These are phyloP conservation scores for Chymomyza fuscimana DNA, from an alignment of 2,888 invertebrate genomes.

Conservation along the genomic window DNA sequence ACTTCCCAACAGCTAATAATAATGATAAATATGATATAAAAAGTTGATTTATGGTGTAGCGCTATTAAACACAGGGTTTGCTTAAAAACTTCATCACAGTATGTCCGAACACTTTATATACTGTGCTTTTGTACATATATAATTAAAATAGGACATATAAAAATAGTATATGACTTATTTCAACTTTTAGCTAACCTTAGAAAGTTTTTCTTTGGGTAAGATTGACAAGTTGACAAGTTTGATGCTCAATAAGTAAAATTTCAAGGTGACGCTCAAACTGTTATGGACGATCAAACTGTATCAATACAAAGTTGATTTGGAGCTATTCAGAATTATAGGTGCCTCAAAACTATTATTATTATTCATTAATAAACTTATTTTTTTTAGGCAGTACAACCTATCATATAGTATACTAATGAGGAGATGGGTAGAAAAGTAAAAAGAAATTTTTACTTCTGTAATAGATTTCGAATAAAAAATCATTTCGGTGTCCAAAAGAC, in stretches of 20 bases:
- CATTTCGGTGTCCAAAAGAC: too few relatives aligned
- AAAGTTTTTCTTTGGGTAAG: background rate
- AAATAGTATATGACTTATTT: constrained; percentile 21
- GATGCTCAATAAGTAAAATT: background rate
- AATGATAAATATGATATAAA: constrained; percentile 36
- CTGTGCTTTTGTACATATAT: background rate
- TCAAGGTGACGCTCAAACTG: too few relatives aligned
- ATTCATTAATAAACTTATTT: too few relatives aligned
- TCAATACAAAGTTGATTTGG: too few relatives aligned
- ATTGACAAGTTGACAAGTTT: background rate
- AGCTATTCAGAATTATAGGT: too few relatives aligned
- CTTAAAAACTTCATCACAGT: background rate
- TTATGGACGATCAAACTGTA: too few relatives aligned
- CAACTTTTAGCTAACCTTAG: constrained; percentile 2
- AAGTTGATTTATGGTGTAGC: constrained; percentile 38
- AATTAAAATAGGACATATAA: background rate
- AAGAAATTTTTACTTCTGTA: too few relatives aligned
- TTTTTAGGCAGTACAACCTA: too few relatives aligned
- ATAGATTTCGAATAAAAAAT: too few relatives aligned
- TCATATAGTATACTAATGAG: too few relatives aligned
- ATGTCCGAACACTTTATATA: background rate
- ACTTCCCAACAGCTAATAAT: constrained; percentile 17
- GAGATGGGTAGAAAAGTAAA: too few relatives aligned
- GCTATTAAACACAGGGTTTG: constrained; percentile 14
- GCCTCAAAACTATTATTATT: too few relatives aligned